Percentiles rank a stretch among this genome's conserved stretches.
Evolutionary conservation across 2,797 vertebrate genomes (phyloP).

Genomic region (Microhierax caerulescens): DNA sequence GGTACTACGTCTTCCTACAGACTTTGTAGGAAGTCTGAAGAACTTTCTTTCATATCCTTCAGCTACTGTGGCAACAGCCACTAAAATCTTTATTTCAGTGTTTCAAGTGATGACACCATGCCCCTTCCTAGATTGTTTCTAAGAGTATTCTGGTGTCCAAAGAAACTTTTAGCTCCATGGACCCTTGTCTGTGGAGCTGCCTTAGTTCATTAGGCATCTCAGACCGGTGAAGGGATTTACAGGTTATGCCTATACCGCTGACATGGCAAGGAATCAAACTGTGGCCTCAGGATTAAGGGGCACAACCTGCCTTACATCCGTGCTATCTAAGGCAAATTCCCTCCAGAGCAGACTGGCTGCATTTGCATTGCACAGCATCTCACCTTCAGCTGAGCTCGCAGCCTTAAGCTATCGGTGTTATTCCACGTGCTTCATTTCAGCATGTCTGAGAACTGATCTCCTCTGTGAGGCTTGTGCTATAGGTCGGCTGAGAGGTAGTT

Average conservation of each 20-base stretch:
- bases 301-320: background rate
- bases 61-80: background rate
- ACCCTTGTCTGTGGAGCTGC: background rate
- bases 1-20: background rate
- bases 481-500: background rate
- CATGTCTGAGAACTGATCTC: background rate
- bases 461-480: background rate
- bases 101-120: background rate
- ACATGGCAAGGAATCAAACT: background rate
- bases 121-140: background rate
- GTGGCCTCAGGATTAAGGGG: background rate
- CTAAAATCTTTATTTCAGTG: background rate
- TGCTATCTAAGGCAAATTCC: background rate
- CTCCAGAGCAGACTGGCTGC: background rate
- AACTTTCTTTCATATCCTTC: background rate
- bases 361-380: background rate
- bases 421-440: background rate
- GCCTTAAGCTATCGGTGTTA: background rate
- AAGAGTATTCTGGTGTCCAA: background rate
- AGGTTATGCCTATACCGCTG: background rate
- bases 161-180: background rate
- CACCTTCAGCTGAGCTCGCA: background rate
- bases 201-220: background rate
- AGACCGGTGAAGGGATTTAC: background rate
- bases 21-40: background rate